Evolutionary conservation across 2,888 invertebrate species (phyloP).

Genomic region (Dioctria rufipes): DNA sequence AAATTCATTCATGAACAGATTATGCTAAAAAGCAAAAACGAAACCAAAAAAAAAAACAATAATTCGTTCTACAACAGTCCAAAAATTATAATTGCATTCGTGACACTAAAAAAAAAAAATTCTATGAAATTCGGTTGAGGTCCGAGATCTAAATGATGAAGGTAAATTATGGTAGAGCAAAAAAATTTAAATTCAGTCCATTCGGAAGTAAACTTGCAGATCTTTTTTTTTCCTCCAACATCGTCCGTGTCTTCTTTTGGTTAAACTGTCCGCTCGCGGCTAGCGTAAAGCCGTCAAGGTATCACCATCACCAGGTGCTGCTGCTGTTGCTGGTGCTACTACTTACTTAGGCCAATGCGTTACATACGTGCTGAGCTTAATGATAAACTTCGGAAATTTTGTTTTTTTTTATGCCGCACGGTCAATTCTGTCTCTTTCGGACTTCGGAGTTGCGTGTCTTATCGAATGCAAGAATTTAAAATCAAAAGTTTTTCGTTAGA

Average conservation of each 20-base stretch:
- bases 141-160: background rate
- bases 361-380: constrained; percentile 13
- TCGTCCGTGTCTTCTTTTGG: background rate
- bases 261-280: no score
- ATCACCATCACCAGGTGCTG: no score
- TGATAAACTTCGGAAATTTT: background rate
- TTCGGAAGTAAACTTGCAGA: background rate
- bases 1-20: no score
- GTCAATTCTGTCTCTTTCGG: constrained; percentile 31
- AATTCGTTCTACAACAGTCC: no score
- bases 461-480: constrained; percentile 39
- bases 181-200: background rate
- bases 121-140: background rate
- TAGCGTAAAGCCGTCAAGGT: background rate
- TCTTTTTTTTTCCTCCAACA: background rate
- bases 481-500: constrained; percentile 27
- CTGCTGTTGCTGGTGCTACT: background rate
- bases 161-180: background rate
- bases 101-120: no score
- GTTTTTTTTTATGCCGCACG: background rate
- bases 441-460: constrained; percentile 4
- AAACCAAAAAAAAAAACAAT: no score
- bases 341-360: constrained; percentile 22
- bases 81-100: no score
- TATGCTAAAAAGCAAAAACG: no score